Conservation (phyloP, 2,113 vertebrate genomes). For the Rhinolophus ferrumequinum region DNA sequence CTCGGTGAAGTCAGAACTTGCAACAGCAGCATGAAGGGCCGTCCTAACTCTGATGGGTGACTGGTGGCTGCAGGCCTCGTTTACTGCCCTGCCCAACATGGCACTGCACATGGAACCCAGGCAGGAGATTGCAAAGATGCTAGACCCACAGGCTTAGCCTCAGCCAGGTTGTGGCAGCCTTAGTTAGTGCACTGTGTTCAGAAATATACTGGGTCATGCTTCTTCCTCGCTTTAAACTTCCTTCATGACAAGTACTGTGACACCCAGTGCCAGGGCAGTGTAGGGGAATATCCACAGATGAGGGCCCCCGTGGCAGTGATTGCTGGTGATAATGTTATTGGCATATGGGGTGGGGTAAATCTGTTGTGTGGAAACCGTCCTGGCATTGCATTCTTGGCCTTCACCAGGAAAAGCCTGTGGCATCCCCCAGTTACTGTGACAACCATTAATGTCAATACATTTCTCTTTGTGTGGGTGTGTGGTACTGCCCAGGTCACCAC, state of each 20-base stretch:
- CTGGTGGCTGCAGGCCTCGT: not conserved
- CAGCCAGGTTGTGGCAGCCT: not conserved
- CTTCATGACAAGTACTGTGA: not conserved
- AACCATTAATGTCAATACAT: not conserved
- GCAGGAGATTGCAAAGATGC: not conserved
- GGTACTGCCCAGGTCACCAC: not conserved
- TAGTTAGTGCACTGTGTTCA: not conserved
- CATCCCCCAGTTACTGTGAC: not conserved
- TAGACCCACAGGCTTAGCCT: not conserved
- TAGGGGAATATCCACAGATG: not conserved
- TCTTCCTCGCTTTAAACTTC: not conserved
- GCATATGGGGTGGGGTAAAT: not conserved
- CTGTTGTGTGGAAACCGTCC: not conserved
- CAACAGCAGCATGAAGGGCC: not conserved
- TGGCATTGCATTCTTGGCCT: not conserved
- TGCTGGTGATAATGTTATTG: not conserved
- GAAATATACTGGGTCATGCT: not conserved
- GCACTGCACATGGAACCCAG: too few species aligned
- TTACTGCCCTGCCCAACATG: not conserved
- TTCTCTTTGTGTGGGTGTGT: not conserved
- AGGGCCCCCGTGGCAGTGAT: fast-evolving
- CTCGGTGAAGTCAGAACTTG: not conserved
- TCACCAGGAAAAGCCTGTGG: not conserved
- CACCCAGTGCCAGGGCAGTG: not conserved
- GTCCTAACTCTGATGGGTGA: not conserved